Evolutionary conservation across 2,888 invertebrate genomes (phyloP), one percentile per base, ranked within the genome.

Genomic region (Meloe dianella): DNA sequence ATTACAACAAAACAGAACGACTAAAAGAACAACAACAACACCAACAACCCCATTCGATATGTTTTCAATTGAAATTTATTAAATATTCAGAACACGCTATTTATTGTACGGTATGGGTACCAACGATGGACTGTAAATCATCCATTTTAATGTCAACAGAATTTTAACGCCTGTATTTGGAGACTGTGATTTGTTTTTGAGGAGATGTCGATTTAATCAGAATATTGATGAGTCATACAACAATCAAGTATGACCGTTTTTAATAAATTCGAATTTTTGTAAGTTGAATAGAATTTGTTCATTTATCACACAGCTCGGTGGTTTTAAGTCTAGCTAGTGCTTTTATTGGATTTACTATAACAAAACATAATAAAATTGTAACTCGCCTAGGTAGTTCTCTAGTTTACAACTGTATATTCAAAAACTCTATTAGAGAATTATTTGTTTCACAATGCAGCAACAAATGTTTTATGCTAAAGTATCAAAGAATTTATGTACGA

Each of bases 1-100:
- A 73, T 75, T 73, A 71, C 66, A 63, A n/a, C n/a, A n/a, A n/a
- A 62, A 59, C 60, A 59, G 29, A 54, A 62, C 14, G 64, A 30
- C 2, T 30, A 30, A 9, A 7, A 7, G 9, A 35, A 35, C 29
- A 27, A 14, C 60, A 58, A 27, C 58, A 47, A 17, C 17, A 9
- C 20, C 20, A 41, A 7, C 41, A 41, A 12, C 17, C 0, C 41
- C 2, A 12, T 1, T 20, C 47, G 20, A 17, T n/a, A 47, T 47
- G 24, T 51, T 51, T 10, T 10, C 51, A 12, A 12, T n/a, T 35
- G 59, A 59, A 57, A 60, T 58, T 20, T 24, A 47, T 47, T 58
- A 60, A 59, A 58, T 47, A 65, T 68, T 62, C 68, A 20, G 22
- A 30, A 30, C 65, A 63, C 68, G 63, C 10, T 0, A 3, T 30